A percentile compares a stretch with the other conserved stretches of the same genome.
phyloP scores from a whole-genome alignment of 1,140 invertebrate genomes.

The Mercenaria mercenaria region DNA sequence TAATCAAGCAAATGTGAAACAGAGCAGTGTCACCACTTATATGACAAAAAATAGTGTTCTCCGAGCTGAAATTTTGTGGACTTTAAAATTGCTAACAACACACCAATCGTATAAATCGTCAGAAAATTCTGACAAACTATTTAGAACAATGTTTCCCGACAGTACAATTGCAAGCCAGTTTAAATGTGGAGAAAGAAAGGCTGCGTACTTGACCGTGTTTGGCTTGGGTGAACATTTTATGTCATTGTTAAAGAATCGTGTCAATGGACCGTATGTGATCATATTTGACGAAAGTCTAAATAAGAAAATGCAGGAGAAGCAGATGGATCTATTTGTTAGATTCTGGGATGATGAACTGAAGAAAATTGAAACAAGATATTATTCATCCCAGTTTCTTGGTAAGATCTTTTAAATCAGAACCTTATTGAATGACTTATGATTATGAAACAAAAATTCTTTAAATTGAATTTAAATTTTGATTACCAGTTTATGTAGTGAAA shows the following conservation, averaged over 20 bases:
- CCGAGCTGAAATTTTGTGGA: background rate
- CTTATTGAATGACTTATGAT: background rate
- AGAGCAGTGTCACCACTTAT: background rate
- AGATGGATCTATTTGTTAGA: background rate
- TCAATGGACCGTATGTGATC: background rate
- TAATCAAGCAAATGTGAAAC: too few relatives aligned
- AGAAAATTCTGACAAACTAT: slow-evolving; percentile 6
- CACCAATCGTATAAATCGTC: slow-evolving; percentile 18
- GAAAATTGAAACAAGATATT: slow-evolving; percentile 55
- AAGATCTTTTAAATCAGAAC: background rate
- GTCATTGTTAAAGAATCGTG: too few relatives aligned
- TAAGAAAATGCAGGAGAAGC: slow-evolving; percentile 26
- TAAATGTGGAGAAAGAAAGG: slow-evolving; percentile 2
- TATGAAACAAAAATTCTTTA: background rate
- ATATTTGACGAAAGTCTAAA: slow-evolving; percentile 22
- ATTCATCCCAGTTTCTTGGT: slow-evolving; percentile 45
- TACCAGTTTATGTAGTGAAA: background rate
- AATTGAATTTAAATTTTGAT: background rate
- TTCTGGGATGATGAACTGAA: slow-evolving; percentile 44
- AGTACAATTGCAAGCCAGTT: slow-evolving; percentile 38
- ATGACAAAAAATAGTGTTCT: background rate
- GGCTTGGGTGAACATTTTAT: background rate
- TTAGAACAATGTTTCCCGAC: background rate
- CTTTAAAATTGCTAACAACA: background rate
- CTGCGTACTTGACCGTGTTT: background rate